Evolutionary conservation across 2,797 vertebrate species (phyloP).

Genomic region (Morus bassanus): DNA sequence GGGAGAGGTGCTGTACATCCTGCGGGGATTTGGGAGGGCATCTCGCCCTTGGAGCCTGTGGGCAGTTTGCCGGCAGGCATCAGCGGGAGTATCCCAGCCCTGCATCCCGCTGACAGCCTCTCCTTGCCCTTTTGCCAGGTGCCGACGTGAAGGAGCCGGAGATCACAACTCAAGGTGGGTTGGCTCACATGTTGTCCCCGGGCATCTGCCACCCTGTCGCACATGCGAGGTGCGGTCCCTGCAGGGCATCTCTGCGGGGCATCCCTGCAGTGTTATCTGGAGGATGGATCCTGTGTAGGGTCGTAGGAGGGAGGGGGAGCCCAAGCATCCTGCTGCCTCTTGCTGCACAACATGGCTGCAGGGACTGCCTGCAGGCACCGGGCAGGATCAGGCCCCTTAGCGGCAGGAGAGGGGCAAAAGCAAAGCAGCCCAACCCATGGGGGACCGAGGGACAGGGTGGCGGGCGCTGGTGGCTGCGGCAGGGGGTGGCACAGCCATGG

Average conservation of each 20-base stretch:
- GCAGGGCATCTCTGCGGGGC: rapidly evolving
- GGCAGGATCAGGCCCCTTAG: not conserved
- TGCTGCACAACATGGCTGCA: not conserved
- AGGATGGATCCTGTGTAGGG: not conserved
- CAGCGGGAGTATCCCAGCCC: not conserved
- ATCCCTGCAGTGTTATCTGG: rapidly evolving
- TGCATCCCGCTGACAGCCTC: not conserved
- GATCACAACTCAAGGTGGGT: constrained; percentile 82
- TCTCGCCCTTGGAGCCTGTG: rapidly evolving
- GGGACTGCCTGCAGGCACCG: not conserved
- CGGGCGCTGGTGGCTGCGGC: rapidly evolving
- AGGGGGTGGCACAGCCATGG: not conserved
- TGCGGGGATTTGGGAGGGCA: rapidly evolving
- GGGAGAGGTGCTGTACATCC: not conserved
- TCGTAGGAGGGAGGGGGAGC: not conserved
- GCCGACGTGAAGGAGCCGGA: constrained; percentile 81
- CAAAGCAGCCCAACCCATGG: not conserved
- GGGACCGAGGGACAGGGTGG: not conserved
- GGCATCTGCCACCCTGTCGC: rapidly evolving
- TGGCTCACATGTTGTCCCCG: not conserved
- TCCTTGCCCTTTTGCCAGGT: constrained; percentile 70
- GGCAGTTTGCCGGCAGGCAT: not conserved
- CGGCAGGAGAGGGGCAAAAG: not conserved
- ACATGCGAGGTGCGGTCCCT: rapidly evolving
- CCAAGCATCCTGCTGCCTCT: not conserved